Evolutionary conservation across 1,140 invertebrate species (phyloP).

Genomic region (Zophobas morio): DNA sequence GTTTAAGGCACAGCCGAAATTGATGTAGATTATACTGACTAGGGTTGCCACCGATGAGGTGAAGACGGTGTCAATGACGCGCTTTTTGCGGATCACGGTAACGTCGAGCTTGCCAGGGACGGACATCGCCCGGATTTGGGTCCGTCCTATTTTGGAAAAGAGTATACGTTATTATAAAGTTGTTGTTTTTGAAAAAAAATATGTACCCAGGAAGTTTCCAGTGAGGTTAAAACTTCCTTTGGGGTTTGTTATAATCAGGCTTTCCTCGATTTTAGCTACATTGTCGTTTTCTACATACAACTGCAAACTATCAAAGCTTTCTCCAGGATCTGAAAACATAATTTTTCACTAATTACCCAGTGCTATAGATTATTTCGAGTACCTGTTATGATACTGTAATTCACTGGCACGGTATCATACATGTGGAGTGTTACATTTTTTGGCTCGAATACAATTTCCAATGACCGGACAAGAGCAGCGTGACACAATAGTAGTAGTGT

Average conservation of each 20-base stretch:
- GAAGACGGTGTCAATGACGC: conserved; percentile 83
- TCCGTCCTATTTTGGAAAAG: conserved; percentile 51
- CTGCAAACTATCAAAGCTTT: neutral
- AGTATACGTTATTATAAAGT: no score
- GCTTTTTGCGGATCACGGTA: conserved; percentile 75
- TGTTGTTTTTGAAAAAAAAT: neutral
- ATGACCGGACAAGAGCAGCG: conserved; percentile 49
- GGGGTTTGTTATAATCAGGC: conserved; percentile 5
- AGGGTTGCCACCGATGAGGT: conserved; percentile 83
- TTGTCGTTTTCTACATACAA: conserved; percentile 43
- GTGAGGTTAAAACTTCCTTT: conserved; percentile 69
- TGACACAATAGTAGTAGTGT: conserved; percentile 54
- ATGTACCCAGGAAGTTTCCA: conserved; percentile 76
- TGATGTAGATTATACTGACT: conserved; percentile 86
- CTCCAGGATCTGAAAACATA: conserved; percentile 2
- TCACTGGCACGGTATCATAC: conserved; percentile 46
- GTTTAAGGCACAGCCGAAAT: conserved; percentile 94
- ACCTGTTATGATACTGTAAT: conserved; percentile 35
- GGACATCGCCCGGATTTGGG: conserved; percentile 46
- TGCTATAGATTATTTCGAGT: neutral
- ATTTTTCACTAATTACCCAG: no score
- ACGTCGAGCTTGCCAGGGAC: conserved; percentile 62
- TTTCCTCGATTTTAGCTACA: conserved; percentile 49
- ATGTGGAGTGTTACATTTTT: conserved; percentile 51
- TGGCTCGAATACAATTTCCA: conserved; percentile 47